These are phyloP conservation scores for Limulus polyphemus DNA, from an alignment of 2,888 invertebrate genomes.

Conservation along the genomic window DNA sequence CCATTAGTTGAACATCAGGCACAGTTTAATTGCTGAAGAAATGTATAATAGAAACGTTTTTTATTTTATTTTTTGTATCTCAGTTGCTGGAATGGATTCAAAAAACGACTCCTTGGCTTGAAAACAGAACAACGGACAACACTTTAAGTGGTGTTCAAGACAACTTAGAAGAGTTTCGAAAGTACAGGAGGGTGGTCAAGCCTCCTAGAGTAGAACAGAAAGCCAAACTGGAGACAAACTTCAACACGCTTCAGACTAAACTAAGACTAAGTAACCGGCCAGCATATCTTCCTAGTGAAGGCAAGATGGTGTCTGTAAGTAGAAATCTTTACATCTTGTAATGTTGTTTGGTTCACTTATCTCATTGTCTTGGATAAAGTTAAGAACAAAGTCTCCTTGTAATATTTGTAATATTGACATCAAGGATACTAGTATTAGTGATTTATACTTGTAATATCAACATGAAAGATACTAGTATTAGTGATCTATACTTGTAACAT, in stretches of 20 bases:
- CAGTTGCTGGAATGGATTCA: constrained; percentile 97
- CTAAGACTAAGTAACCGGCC: constrained; percentile 95
- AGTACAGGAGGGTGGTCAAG: constrained; percentile 97
- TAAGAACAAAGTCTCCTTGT: too few relatives aligned
- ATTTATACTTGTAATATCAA: too few relatives aligned
- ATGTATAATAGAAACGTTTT: too few relatives aligned
- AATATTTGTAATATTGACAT: too few relatives aligned
- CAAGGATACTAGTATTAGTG: too few relatives aligned
- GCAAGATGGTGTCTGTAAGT: constrained; percentile 91
- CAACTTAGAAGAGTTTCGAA: constrained; percentile 96
- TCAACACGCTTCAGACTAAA: constrained; percentile 98
- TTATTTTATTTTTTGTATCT: constrained; percentile 11
- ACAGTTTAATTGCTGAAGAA: too few relatives aligned
- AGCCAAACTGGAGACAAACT: constrained; percentile 97
- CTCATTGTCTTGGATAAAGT: too few relatives aligned
- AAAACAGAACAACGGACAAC: constrained; percentile 92
- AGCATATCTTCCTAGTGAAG: constrained; percentile 98
- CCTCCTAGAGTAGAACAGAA: constrained; percentile 99
- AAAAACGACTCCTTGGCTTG: constrained; percentile 95
- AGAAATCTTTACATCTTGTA: too few relatives aligned
- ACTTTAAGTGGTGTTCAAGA: constrained; percentile 88
- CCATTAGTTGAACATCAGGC: too few relatives aligned
- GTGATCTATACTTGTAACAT: too few relatives aligned
- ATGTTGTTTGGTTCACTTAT: too few relatives aligned
- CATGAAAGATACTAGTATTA: too few relatives aligned